Evolutionary conservation across 2,888 invertebrate species (phyloP).

Genomic region (Thymelicus sylvestris): DNA sequence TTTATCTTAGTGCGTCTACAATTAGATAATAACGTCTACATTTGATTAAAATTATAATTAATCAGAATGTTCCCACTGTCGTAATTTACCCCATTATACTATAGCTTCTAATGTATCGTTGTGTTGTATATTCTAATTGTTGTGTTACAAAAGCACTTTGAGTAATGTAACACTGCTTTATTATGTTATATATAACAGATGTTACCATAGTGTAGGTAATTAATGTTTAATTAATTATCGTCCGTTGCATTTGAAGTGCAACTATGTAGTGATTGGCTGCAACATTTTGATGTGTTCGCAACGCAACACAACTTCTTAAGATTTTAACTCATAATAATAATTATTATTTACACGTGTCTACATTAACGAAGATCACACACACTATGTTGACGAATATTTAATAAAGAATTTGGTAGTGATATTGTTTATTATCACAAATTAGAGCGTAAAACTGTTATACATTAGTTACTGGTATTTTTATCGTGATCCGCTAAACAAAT

Average conservation of each 20-base stretch:
- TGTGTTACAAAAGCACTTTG: slow-evolving; percentile 24
- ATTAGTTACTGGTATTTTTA: slow-evolving; percentile 27
- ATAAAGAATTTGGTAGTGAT: slow-evolving; percentile 14
- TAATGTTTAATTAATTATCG: slow-evolving; percentile 36
- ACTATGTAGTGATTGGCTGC: slow-evolving; percentile 21
- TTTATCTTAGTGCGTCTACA: not conserved
- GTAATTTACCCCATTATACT: not conserved
- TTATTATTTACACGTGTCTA: not conserved
- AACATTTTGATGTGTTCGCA: slow-evolving; percentile 31
- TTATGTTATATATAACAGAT: slow-evolving; percentile 54
- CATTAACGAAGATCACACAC: slow-evolving; percentile 49
- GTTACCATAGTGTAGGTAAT: slow-evolving; percentile 56
- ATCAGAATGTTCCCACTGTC: not conserved
- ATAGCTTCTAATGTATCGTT: slow-evolving; percentile 13
- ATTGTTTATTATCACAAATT: slow-evolving; percentile 22
- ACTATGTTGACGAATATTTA: slow-evolving; percentile 16
- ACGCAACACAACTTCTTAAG: no score
- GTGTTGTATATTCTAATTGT: slow-evolving; percentile 13
- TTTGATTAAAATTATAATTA: slow-evolving; percentile 8
- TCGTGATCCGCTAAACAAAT: slow-evolving; percentile 18
- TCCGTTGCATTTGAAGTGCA: slow-evolving; percentile 33
- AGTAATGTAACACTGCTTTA: slow-evolving; percentile 42
- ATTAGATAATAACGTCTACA: not conserved
- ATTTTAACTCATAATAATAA: slow-evolving; percentile 6
- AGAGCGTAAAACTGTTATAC: slow-evolving; percentile 25